Evolutionary conservation across 2,113 vertebrate species (phyloP).

Genomic region (Holacanthus passer): DNA sequence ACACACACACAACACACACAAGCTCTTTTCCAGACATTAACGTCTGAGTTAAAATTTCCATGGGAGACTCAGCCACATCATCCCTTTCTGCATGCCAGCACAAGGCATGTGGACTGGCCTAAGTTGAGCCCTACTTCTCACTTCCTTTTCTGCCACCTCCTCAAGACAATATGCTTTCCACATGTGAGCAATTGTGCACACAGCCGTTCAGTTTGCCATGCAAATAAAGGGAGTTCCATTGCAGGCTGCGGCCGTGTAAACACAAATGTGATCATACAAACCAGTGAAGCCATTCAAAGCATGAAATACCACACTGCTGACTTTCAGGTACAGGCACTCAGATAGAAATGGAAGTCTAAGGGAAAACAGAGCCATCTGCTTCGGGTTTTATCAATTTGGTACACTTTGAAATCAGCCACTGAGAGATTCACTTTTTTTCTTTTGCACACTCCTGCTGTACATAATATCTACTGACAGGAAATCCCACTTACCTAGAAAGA

Average conservation of each 20-base stretch:
- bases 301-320: conserved; percentile 32
- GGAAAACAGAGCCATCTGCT: neutral
- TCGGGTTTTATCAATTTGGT: neutral
- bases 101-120: conserved; percentile 72
- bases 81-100: conserved; percentile 74
- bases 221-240: conserved; percentile 62
- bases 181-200: conserved; percentile 66
- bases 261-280: conserved; percentile 57
- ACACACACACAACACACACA: conserved; percentile 52
- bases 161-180: conserved; percentile 76
- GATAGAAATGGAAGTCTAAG: conserved; percentile 5
- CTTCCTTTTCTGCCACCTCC: conserved; percentile 81
- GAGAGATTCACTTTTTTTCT: conserved; percentile 28
- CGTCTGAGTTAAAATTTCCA: conserved; percentile 83
- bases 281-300: conserved; percentile 51
- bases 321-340: conserved; percentile 17
- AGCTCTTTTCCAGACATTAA: conserved; percentile 82
- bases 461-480: conserved; percentile 68
- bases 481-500: conserved; percentile 74
- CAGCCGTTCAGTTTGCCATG: conserved; percentile 38
- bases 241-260: conserved; percentile 36
- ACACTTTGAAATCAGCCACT: conserved; percentile 2
- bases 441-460: conserved; percentile 22
- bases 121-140: conserved; percentile 65
- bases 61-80: conserved; percentile 80